phyloP scores from a whole-genome alignment of 2,797 vertebrate species.

The Oophaga sylvatica region DNA sequence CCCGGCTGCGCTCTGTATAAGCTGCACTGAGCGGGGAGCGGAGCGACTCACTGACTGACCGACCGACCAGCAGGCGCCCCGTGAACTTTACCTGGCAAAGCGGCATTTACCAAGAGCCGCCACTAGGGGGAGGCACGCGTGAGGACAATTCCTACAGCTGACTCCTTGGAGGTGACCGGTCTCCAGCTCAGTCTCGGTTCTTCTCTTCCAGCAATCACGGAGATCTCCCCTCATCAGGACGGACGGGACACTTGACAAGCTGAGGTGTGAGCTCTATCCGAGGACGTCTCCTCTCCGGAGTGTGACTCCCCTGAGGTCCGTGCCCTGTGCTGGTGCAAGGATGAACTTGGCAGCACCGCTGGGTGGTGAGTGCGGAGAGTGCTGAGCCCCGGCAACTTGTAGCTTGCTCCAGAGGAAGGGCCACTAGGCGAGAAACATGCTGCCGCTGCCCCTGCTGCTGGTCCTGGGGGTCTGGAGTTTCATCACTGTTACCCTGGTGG shows the following conservation, averaged over 20 bases:
- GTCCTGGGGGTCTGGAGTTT: constrained; percentile 72
- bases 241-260: constrained; percentile 53
- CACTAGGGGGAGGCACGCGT: constrained; percentile 66
- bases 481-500: constrained; percentile 69
- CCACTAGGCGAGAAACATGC: constrained; percentile 65
- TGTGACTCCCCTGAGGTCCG: constrained; percentile 44
- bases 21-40: constrained; percentile 8
- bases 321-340: constrained; percentile 41
- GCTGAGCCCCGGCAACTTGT: constrained; percentile 64
- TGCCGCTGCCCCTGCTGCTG: constrained; percentile 67
- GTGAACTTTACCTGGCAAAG: constrained; percentile 40
- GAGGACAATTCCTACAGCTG: constrained; percentile 36
- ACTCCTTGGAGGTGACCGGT: constrained; percentile 61
- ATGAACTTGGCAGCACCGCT: constrained; percentile 61
- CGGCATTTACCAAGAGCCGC: constrained; percentile 59
- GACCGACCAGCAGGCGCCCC: neutral
- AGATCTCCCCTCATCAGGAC: constrained; percentile 63
- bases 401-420: constrained; percentile 2
- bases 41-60: neutral
- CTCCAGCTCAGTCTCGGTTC: constrained; percentile 64
- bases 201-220: constrained; percentile 28
- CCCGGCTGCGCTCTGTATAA: neutral
- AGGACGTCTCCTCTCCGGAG: constrained; percentile 14
- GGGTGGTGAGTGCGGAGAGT: constrained; percentile 65
- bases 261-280: constrained; percentile 24